Percentiles rank a stretch among this genome's conserved stretches.
Conservation (phyloP, 2,888 invertebrate genomes). For the Isotomurus palustris region DNA sequence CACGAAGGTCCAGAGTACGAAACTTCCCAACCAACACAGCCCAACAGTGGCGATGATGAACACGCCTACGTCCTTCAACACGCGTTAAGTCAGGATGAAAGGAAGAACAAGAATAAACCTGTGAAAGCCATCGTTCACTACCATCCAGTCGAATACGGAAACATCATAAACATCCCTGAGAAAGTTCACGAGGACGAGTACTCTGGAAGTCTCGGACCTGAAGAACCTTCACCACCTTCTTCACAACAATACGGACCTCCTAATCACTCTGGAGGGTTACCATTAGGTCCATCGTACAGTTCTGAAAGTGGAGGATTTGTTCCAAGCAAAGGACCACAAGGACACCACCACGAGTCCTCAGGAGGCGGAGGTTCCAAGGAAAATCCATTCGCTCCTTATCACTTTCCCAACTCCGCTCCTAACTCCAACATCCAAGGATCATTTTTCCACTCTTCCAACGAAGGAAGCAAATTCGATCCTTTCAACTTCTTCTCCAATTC, state of each 20-base stretch:
- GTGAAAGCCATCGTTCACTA: constrained; percentile 32
- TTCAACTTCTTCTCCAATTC: constrained; percentile 11
- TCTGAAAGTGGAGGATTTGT: constrained; percentile 1
- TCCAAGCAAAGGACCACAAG: not conserved
- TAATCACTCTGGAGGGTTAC: constrained; percentile 12
- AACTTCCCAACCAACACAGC: not conserved
- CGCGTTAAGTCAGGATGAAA: not conserved
- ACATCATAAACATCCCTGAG: constrained; percentile 29
- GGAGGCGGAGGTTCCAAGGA: not conserved
- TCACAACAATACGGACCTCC: constrained; percentile 22
- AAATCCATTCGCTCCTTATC: too few species aligned
- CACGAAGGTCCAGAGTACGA: not conserved
- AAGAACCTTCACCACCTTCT: constrained; percentile 10
- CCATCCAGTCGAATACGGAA: constrained; percentile 33
- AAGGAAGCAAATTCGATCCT: constrained; percentile 4
- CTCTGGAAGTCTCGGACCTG: not conserved
- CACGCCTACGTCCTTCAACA: not conserved
- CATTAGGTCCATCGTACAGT: constrained; percentile 12
- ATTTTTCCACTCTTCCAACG: too few species aligned
- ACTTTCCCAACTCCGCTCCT: too few species aligned
- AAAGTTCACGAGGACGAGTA: too few species aligned
- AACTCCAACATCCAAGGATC: too few species aligned
- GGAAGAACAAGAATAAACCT: constrained; percentile 12
- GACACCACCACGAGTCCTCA: too few species aligned
- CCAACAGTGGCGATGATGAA: not conserved